Base-by-base conservation (phyloP, 2,888 invertebrate species). In the Erebia ligea region DNA sequence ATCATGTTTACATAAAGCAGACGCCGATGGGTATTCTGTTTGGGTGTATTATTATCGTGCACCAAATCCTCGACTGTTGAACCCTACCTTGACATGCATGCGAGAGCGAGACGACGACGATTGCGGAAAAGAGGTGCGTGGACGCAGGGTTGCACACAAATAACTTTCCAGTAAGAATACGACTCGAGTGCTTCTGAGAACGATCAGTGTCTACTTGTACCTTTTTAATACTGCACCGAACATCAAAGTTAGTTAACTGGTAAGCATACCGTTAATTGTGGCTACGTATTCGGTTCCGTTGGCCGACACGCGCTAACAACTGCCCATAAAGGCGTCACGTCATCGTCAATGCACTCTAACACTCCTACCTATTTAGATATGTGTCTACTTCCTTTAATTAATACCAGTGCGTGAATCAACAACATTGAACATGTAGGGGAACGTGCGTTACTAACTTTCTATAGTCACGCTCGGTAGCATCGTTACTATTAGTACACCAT, bases 1-100 rank as follows among this genome's bases (percentile, higher is more conserved):
- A 82, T 80, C 84, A 71, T 84, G 84, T 88, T 88, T 85, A 87
- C 84, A 87, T 82, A 83, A 86, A 87, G 79, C 89, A 90, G 87
- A 88, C 80, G 81, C 83, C 78, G 81, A 82, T 80, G 84, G 84
- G 84, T 88, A 82, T 89, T 85, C 86, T 82, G 80, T 82, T 82
- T 80, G 81, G 77, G 79, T 86, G 84, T 88, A 87, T 90, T 87
- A 88, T 89, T 90, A 89, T 76, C 83, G 83, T 81, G 87, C 80
- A 86, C 86, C 80, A 86, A 88, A 91, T 90, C 89, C 88, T 90
- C 92, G 92, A 91, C 87, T 92, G 84, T 91, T 92, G 92, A 92
- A 92, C 92, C 88, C 92, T 91, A 92, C 92, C 92, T 92, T 92
- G 92, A 92, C 92, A 92, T 88, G 92, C 81, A 90, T 92, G 92